Evolutionary conservation across 2,888 invertebrate genomes (phyloP), one percentile per base, ranked within the genome.

Genomic region (Acronicta alni): DNA sequence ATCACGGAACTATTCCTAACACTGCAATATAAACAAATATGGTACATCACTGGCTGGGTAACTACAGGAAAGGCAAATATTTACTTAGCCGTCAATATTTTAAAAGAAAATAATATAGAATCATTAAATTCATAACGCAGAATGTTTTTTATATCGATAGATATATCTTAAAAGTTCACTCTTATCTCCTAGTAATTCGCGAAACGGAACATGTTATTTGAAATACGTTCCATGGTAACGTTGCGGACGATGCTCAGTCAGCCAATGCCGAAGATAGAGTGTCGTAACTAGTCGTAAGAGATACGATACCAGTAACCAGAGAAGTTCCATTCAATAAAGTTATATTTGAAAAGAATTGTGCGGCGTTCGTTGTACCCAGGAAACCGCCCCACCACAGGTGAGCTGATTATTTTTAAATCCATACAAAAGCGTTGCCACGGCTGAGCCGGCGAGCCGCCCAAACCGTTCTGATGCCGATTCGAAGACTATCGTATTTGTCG

Each of bases 371-470:
- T 68, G 63, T 72, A 80, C 79, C 85, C 83, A 83, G 78, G 69
- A 77, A 80, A 82, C 80, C 60, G 60, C 35, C 65, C 60, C 73
- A 68, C 73, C 68, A 56, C 87, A 90, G 86, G 87, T 88, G 87
- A 81, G 86, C 82, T 80, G 85, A 79, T 82, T 90, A 89, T 89
- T 92, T 90, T 85, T 88, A 89, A 83, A 89, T 81, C 71, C 79
- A 75, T 77, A 82, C 79, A 81, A 78, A 80, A 81, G 71, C 60
- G 73, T 61, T 70, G 71, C 75, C 69, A 82, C 91, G 83, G 86
- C 86, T 79, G 85, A 84, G 79, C 81, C 67, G 60, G 48, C 77
- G 75, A 79, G 83, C 85, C 69, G 81, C 77, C 85, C 56, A 75
- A 80, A 83, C 79, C 62, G 85, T 84, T 91, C 86, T 93, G 93